Evolutionary conservation across 2,888 invertebrate species (phyloP), one percentile per base, ranked within the genome.

Genomic region (Ferrisia virgata): DNA sequence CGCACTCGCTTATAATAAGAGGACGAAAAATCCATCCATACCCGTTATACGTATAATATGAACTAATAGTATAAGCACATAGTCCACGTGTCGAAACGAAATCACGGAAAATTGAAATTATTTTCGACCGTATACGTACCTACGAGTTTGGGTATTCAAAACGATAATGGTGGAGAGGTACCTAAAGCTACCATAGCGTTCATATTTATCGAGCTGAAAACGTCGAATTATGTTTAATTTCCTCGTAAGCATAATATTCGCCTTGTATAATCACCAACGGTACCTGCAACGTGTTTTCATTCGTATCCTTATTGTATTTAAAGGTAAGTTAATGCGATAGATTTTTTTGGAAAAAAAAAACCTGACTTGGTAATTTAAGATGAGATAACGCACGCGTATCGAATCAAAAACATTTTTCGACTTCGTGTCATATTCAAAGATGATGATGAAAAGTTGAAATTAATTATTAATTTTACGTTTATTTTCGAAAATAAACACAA

Each of bases 91-190:
- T 64, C 9, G 28, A 28, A 64, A 64, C 28, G 58, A 13, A 28
- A 64, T 64, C 58, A 64, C 58, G 58, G 28, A 64, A 64, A 64
- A 64, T 64, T 64, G 58, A 64, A 64, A 64, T 64, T 64, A 64
- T 64, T 64, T 64, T 28, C 58, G 0, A 64, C 58, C 28, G 39
- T 11, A 2, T 28, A 25, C 18, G 18, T 15, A 43, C 15, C 11
- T 43, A 15, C 43, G 3, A 13, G 15, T 6, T 36, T 6, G 36
- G 5, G 36, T 8, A 8, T 36, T 36, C 36, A 36, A 36, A 36
- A 8, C 5, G 4, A n/a, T n/a, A n/a, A n/a, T n/a, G n/a, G n/a
- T n/a, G n/a, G n/a, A n/a, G n/a, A n/a, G n/a, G n/a, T n/a, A n/a
- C n/a, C n/a, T n/a, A n/a, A n/a, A n/a, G n/a, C n/a, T n/a, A n/a